Percentiles rank a stretch among this genome's conserved stretches.
These are phyloP conservation scores for Penaeus indicus DNA, from an alignment of 1,140 invertebrate genomes.

Conservation along the genomic window DNA sequence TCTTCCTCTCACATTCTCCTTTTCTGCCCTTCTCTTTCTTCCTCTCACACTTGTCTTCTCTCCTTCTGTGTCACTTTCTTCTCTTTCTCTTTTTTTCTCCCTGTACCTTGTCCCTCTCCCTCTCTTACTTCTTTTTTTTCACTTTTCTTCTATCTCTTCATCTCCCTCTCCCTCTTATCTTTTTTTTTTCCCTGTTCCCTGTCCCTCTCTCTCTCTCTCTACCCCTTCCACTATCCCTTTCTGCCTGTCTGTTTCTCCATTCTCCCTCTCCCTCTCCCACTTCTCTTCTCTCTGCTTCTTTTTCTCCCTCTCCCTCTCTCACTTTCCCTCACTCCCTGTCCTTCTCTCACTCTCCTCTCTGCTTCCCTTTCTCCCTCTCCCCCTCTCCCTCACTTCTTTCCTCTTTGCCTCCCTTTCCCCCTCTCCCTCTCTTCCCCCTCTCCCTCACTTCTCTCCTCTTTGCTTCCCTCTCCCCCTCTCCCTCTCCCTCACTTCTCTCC, in stretches of 20 bases:
- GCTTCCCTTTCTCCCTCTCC: no score
- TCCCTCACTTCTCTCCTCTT: no score
- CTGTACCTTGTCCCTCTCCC: background rate
- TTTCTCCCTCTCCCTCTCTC: background rate
- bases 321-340: background rate
- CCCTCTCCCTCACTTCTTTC: background rate
- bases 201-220: background rate
- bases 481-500: no score
- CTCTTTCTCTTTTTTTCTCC: background rate
- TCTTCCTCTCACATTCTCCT: background rate
- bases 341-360: background rate
- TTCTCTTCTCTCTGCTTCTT: no score
- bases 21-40: background rate
- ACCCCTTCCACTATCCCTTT: background rate
- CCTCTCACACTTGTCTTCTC: background rate
- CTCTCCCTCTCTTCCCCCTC: no score
- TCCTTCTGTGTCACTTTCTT: background rate
- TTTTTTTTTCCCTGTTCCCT: background rate
- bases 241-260: no score
- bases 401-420: no score
- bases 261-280: no score
- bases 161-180: background rate
- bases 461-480: background rate
- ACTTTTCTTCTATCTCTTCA: background rate
- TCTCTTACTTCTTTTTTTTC: background rate